Conservation (phyloP, 1,140 invertebrate species). For the Ceratina australensis region DNA sequence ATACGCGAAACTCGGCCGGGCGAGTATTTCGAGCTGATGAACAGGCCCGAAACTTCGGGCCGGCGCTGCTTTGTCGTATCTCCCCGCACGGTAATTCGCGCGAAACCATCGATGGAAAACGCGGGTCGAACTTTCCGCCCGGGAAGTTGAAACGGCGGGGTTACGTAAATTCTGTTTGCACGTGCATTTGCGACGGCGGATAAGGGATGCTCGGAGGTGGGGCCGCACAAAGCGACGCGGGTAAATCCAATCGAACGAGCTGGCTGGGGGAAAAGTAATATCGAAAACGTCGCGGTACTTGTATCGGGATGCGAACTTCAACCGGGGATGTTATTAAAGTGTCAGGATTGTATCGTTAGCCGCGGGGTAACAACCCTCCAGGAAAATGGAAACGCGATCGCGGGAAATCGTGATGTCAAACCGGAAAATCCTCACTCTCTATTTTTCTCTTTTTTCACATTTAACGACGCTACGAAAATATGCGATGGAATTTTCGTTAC, state of each 20-base stretch:
- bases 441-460: neutral
- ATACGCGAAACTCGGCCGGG: neutral
- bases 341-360: conserved; percentile 28
- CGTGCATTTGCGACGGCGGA: neutral
- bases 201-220: neutral
- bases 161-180: conserved; percentile 19
- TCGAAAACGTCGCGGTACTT: neutral
- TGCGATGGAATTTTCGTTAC: neutral
- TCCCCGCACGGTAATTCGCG: conserved; percentile 25
- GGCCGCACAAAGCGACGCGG: neutral
- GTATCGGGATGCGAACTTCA: conserved; percentile 14
- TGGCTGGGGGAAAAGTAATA: conserved; percentile 14
- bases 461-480: neutral
- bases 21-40: conserved; percentile 31
- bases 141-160: neutral
- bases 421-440: neutral
- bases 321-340: conserved; percentile 27
- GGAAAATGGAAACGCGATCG: conserved; percentile 27
- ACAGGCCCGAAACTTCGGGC: neutral
- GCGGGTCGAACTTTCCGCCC: neutral
- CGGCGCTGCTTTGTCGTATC: conserved; percentile 24
- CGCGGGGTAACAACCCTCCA: neutral
- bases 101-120: neutral
- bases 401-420: neutral
- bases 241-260: neutral